Percentiles rank a stretch among this genome's conserved stretches.
Conservation (phyloP, 2,113 vertebrate genomes). For the Brachypteracias leptosomus region DNA sequence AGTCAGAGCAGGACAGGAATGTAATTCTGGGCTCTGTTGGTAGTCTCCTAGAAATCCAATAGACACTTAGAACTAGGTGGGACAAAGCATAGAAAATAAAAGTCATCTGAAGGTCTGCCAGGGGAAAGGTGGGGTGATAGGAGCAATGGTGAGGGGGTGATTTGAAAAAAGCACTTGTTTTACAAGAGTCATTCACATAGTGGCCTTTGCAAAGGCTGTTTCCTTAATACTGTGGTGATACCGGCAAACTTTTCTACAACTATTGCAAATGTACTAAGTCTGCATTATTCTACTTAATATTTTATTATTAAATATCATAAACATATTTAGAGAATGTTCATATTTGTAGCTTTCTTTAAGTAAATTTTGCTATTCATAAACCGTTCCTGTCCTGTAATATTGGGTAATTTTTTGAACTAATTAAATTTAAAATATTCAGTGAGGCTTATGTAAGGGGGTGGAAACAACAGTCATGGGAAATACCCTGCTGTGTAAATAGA, state of each 20-base stretch:
- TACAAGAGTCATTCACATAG: not conserved
- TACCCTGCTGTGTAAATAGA: constrained; percentile 45
- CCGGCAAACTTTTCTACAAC: not conserved
- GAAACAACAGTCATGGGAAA: not conserved
- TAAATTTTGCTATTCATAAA: not conserved
- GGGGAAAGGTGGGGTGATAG: not conserved
- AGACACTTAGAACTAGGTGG: not conserved
- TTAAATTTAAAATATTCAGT: constrained; percentile 9
- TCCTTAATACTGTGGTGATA: not conserved
- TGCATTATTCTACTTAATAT: not conserved
- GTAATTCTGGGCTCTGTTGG: not conserved
- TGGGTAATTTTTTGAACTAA: not conserved
- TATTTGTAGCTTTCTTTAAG: not conserved
- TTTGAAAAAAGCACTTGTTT: not conserved
- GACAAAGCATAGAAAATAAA: not conserved
- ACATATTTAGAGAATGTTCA: not conserved
- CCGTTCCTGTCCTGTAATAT: not conserved
- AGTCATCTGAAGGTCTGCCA: not conserved
- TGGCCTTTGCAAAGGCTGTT: not conserved
- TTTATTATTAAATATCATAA: not conserved
- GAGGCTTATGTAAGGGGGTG: not conserved
- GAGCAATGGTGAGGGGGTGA: not conserved
- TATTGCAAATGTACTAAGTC: not conserved
- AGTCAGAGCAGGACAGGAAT: not conserved
- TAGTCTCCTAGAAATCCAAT: not conserved